Percentiles rank a stretch among this genome's conserved stretches.
Evolutionary conservation across 2,888 invertebrate genomes (phyloP).

Genomic region (Cantharis lateralis): DNA sequence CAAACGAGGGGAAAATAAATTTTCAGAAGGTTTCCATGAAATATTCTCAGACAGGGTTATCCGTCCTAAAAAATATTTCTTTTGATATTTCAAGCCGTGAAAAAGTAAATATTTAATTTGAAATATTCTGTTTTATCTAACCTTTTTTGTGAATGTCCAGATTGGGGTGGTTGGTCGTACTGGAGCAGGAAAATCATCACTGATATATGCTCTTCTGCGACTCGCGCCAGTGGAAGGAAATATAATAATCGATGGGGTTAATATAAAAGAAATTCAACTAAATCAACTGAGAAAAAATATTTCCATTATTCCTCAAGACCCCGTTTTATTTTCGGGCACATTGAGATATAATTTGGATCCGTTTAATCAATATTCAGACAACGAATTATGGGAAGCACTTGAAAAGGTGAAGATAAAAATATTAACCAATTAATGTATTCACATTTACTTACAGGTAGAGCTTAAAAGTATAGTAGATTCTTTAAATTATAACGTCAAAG

Average conservation of each 20-base stretch:
- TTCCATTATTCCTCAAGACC: slow-evolving; percentile 79
- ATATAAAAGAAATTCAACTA: slow-evolving; percentile 62
- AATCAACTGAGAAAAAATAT: slow-evolving; percentile 66
- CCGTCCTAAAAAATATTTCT: slow-evolving; percentile 76
- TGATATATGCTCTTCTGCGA: slow-evolving; percentile 63
- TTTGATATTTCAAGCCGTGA: slow-evolving; percentile 69
- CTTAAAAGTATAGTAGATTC: slow-evolving; percentile 69
- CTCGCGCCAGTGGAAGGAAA: slow-evolving; percentile 66
- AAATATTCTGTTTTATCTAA: background rate
- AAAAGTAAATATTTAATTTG: slow-evolving; percentile 58
- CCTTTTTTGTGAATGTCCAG: slow-evolving; percentile 50
- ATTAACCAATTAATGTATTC: background rate
- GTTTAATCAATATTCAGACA: slow-evolving; percentile 71
- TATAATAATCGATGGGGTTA: slow-evolving; percentile 71
- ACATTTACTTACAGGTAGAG: slow-evolving; percentile 63
- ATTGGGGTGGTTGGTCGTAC: slow-evolving; percentile 83
- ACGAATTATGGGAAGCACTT: slow-evolving; percentile 70
- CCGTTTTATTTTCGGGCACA: slow-evolving; percentile 74
- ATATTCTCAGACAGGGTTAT: slow-evolving; percentile 65
- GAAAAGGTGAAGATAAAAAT: slow-evolving; percentile 64
- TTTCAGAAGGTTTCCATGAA: slow-evolving; percentile 68
- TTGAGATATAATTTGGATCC: slow-evolving; percentile 62
- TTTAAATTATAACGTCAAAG: slow-evolving; percentile 72
- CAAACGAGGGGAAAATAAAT: slow-evolving; percentile 65
- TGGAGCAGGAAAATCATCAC: slow-evolving; percentile 81